These are phyloP conservation scores for Monopterus albus DNA, from an alignment of 2,113 vertebrate species.

Conservation along the genomic window DNA sequence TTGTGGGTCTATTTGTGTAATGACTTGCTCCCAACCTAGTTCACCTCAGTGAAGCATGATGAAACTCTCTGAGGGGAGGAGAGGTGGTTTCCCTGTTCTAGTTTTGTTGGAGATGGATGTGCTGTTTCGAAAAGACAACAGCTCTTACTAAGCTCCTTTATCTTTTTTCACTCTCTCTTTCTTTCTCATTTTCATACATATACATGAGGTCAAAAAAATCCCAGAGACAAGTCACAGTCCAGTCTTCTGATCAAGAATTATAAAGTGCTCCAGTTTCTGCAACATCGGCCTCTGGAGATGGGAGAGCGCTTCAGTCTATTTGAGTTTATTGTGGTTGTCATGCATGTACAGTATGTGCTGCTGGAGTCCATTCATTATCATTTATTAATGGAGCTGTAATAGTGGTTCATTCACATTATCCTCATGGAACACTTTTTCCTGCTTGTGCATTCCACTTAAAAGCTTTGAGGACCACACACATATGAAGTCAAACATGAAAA, in stretches of 20 bases:
- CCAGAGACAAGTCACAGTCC: background rate
- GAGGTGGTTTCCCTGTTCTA: conserved; percentile 23
- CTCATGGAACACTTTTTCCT: background rate
- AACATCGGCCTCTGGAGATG: conserved; percentile 13
- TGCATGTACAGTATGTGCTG: background rate
- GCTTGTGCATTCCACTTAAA: background rate
- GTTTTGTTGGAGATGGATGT: conserved; percentile 3
- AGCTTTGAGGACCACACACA: conserved; percentile 2
- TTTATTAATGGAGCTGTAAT: conserved; percentile 44
- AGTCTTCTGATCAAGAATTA: background rate
- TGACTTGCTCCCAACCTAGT: conserved; percentile 4
- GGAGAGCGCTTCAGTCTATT: conserved; percentile 3
- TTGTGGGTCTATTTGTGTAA: conserved; percentile 18
- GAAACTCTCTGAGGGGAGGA: conserved; percentile 9
- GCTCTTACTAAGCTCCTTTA: background rate
- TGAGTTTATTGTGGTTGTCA: background rate
- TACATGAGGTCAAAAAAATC: conserved; percentile 29
- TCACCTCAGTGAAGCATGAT: conserved; percentile 33
- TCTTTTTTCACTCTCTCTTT: conserved; percentile 1
- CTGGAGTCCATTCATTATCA: conserved; percentile 4
- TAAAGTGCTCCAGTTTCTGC: conserved; percentile 7
- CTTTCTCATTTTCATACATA: conserved; percentile 32
- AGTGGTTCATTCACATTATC: conserved; percentile 29
- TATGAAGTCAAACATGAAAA: conserved; percentile 37
- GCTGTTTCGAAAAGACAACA: background rate